Evolutionary conservation across 2,888 invertebrate genomes (phyloP), one percentile per base, ranked within the genome.

Genomic region (Autographa pulchrina): DNA sequence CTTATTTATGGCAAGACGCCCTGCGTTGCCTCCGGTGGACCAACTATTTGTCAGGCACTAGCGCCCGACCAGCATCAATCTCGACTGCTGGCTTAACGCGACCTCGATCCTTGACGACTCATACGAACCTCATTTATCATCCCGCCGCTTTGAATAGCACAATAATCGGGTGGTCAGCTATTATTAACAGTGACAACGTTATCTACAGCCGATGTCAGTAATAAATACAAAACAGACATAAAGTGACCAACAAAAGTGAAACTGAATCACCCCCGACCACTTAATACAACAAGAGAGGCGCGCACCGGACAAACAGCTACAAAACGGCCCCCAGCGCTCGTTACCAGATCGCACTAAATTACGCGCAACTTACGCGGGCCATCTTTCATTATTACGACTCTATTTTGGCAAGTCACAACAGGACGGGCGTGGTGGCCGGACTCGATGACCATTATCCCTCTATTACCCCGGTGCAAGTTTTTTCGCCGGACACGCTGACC

Each of bases 1-100:
- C 96, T 96, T 95, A 96, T 96, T 96, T 96, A 96, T 96, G 92
- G 96, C 93, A 94, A 95, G 94, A 95, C 91, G 94, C 90, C 90
- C 83, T 88, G 89, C 92, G 92, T 93, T 92, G 95, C 94, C 94
- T 94, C 92, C 88, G 86, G 86, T 90, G 90, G 89, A 91, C 94
- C 92, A 89, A 91, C 94, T 91, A 95, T 95, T 95, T 93, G 92
- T 95, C 95, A 95, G 89, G 86, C 90, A 86, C 88, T 85, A 85
- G 88, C 89, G 86, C 77, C 85, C 86, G 85, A 86, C 87, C 89
- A 85, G 92, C 90, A 95, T 95, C 95, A 94, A 95, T 95, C 95
- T 94, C 88, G 83, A 86, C 80, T 85, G 85, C 85, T 82, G 89
- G 91, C 91, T 92, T 93, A 92, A 80, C 87, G 87, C 87, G 82